Evolutionary conservation across 2,113 vertebrate genomes (phyloP).

Genomic region (Grantiella picta): DNA sequence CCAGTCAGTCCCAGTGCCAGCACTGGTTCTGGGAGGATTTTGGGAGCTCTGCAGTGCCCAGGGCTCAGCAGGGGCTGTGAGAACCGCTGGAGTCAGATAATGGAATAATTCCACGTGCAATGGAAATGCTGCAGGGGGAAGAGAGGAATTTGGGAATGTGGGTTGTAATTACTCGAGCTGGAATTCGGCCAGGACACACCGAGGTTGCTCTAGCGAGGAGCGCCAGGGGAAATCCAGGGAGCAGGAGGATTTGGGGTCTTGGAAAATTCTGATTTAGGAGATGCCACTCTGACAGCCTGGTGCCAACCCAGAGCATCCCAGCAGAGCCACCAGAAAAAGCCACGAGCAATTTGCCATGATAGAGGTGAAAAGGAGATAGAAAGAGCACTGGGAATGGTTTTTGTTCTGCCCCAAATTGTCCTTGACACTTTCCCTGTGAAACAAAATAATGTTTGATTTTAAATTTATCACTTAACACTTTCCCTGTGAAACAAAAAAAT

Average conservation of each 20-base stretch:
- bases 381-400: background rate
- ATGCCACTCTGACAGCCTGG: background rate
- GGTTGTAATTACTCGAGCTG: conserved; percentile 60
- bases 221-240: background rate
- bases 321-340: conserved; percentile 11
- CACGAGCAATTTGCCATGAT: background rate
- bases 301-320: background rate
- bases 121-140: conserved; percentile 45
- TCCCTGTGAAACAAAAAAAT: too few species aligned
- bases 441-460: too few species aligned
- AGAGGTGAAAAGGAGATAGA: background rate
- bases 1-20: background rate
- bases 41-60: background rate
- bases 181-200: conserved; percentile 59
- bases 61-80: background rate
- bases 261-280: background rate
- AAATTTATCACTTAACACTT: too few species aligned
- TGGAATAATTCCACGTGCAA: conserved; percentile 51
- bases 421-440: too few species aligned
- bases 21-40: fast-evolving
- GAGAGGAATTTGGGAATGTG: conserved; percentile 24
- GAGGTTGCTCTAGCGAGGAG: background rate
- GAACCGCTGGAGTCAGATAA: conserved; percentile 48
- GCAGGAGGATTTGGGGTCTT: background rate
- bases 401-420: background rate